A percentile compares a stretch with the other conserved stretches of the same genome.
These are phyloP conservation scores for Drosophila murphyi DNA, from an alignment of 1,140 invertebrate genomes.

Conservation along the genomic window DNA sequence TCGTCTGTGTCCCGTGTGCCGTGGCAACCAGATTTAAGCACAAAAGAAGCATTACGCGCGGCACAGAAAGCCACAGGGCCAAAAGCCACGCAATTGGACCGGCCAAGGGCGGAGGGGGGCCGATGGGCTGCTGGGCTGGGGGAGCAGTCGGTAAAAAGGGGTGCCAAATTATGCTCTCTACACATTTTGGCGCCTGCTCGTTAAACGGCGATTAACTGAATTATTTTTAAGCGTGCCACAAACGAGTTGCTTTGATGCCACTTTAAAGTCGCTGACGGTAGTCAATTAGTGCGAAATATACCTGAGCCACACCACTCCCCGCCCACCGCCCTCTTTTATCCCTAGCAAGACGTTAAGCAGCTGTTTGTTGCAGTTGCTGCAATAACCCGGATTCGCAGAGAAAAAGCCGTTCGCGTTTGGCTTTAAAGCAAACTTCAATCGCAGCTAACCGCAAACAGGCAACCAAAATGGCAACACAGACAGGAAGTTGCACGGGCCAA, in stretches of 20 bases:
- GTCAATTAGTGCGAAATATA: constrained; percentile 60
- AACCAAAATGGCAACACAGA: constrained; percentile 44
- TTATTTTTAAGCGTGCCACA: constrained; percentile 55
- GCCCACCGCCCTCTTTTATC: background rate
- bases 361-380: background rate
- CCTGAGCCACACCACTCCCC: constrained; percentile 5
- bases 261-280: constrained; percentile 72
- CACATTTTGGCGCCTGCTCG: constrained; percentile 58
- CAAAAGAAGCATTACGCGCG: constrained; percentile 75
- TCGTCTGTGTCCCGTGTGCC: constrained; percentile 70
- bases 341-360: background rate
- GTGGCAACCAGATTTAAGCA: constrained; percentile 79
- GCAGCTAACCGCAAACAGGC: constrained; percentile 54
- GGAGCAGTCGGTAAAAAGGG: constrained; percentile 13
- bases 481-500: constrained; percentile 29
- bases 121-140: background rate
- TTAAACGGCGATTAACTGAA: constrained; percentile 74
- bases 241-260: constrained; percentile 62
- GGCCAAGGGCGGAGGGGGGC: constrained; percentile 14
- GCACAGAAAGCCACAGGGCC: constrained; percentile 67
- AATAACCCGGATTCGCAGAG: background rate
- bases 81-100: constrained; percentile 35
- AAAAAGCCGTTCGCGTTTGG: constrained; percentile 12
- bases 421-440: constrained; percentile 65
- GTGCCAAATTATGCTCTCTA: constrained; percentile 46